phyloP scores from a whole-genome alignment of 2,113 vertebrate species.

The Quiscalus mexicanus region DNA sequence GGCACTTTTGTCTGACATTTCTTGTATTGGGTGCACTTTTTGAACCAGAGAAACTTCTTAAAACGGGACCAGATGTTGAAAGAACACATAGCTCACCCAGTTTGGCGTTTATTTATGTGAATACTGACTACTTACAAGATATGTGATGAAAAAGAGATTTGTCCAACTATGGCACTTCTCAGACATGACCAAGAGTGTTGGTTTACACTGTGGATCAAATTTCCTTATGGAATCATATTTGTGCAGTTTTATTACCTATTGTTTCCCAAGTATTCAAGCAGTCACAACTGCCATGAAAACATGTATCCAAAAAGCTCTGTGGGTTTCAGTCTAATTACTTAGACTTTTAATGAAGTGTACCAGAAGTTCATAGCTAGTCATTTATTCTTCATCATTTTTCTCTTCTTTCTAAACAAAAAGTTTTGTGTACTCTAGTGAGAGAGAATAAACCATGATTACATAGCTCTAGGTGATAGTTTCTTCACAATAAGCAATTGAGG shows the following conservation, averaged over 20 bases:
- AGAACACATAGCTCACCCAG: neutral
- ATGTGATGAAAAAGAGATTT: neutral
- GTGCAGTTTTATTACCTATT: conserved; percentile 22
- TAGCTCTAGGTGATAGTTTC: neutral
- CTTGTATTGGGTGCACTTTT: neutral
- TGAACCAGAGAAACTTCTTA: neutral
- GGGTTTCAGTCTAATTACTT: neutral
- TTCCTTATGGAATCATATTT: neutral
- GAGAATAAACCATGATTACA: neutral
- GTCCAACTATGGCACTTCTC: neutral
- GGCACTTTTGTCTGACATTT: accelerated
- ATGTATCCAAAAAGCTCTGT: neutral
- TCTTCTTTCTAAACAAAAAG: neutral
- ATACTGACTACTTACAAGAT: neutral
- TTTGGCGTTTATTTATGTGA: neutral
- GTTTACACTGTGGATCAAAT: neutral
- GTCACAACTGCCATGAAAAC: neutral
- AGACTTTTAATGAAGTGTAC: neutral
- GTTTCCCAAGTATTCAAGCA: neutral
- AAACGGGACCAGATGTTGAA: neutral
- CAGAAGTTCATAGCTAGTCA: neutral
- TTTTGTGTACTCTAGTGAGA: neutral
- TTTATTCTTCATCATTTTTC: neutral
- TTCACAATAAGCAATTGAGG: neutral
- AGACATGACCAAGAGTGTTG: neutral